These are phyloP conservation scores for Villa cingulata DNA, from an alignment of 2,888 invertebrate species.

Conservation along the genomic window DNA sequence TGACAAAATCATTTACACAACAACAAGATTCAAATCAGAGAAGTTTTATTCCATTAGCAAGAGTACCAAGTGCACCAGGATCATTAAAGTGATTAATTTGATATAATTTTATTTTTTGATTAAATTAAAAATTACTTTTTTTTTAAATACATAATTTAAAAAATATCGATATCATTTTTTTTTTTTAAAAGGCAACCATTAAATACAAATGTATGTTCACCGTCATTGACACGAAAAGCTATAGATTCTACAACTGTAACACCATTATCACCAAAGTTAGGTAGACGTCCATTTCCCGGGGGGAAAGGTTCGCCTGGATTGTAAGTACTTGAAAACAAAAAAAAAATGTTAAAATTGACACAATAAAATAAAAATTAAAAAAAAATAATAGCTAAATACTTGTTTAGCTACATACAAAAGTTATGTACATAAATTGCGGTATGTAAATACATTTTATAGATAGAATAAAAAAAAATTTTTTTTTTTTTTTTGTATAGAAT, in stretches of 20 bases:
- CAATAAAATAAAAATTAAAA: no score
- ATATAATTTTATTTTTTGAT: not conserved
- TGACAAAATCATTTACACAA: conserved; percentile 25
- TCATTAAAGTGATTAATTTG: conserved; percentile 47
- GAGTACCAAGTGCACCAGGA: conserved; percentile 63
- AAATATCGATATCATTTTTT: not conserved
- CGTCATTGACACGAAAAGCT: conserved; percentile 20
- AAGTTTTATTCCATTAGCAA: conserved; percentile 37
- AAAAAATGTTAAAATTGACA: no score
- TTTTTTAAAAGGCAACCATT: conserved; percentile 18
- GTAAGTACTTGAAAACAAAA: no score
- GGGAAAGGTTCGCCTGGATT: conserved; percentile 25
- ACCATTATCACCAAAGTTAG: conserved; percentile 23
- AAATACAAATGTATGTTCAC: conserved; percentile 19
- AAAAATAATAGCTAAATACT: no score
- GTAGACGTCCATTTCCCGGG: conserved; percentile 20
- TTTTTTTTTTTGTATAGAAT: not conserved
- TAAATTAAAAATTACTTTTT: no score
- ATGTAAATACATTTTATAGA: no score
- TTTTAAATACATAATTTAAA: not conserved
- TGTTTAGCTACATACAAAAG: no score
- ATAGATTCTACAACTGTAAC: conserved; percentile 14
- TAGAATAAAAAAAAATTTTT: conserved; percentile 3
- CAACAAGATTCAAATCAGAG: conserved; percentile 19
- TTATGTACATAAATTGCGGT: no score